phyloP scores from a whole-genome alignment of 2,113 vertebrate species.

The Mus pahari region DNA sequence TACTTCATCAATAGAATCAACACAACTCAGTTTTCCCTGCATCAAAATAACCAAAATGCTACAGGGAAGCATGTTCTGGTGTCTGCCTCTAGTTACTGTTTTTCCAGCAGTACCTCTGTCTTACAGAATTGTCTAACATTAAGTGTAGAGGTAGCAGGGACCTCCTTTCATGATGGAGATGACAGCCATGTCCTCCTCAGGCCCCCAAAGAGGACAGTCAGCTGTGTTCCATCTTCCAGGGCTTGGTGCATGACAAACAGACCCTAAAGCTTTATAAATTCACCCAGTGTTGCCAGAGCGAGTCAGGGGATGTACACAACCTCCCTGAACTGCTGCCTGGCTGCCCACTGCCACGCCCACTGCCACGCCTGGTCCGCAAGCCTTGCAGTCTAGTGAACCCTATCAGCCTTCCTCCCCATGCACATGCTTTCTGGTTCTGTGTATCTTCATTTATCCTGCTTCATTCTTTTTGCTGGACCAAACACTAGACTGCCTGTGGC shows the following conservation, averaged over 20 bases:
- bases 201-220: background rate
- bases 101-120: background rate
- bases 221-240: background rate
- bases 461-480: background rate
- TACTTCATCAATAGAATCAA: background rate
- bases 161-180: background rate
- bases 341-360: background rate
- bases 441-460: background rate
- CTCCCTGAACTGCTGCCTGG: background rate
- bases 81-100: background rate
- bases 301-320: background rate
- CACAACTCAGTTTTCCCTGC: background rate
- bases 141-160: background rate
- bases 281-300: too few species aligned
- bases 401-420: background rate
- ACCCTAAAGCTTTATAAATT: background rate
- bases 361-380: background rate
- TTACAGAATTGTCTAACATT: background rate
- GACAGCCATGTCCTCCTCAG: background rate
- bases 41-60: background rate
- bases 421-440: background rate
- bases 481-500: background rate
- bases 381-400: background rate
- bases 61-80: background rate
- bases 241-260: too few species aligned